Base-by-base conservation (phyloP, 2,113 vertebrate species). In the Calypte anna region DNA sequence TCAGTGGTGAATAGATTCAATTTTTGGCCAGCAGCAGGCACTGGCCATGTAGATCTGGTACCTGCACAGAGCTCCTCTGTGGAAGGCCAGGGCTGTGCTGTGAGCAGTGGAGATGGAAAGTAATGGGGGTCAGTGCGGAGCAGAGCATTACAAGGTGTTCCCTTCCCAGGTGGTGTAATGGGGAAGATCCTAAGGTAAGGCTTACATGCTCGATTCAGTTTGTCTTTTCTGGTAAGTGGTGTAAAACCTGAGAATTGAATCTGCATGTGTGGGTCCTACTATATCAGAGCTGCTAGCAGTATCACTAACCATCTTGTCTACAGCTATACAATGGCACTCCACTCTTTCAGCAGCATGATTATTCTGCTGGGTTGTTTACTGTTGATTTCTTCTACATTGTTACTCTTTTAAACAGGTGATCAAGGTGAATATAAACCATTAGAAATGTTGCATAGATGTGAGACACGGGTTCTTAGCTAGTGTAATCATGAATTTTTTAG, bases 121-220 rank as follows among this genome's bases (percentile, higher is more conserved):
- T 64, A 55, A 48, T 82, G 58, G 43, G 18, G 51, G 22, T 93
- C 91, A 82, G 30, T 55, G 51, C 61, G 94, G 89, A 93, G 57
- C 82, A 75, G 55, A 62, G 75, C 40, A 82, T 81, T 82, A 81
- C 74, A 91, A 40, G 4, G 13, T 2, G 0, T 85, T 94, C 78
- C n/a, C 12, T 48, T 53, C n/a, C 68, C 57, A 92, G 70, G 73
- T 81, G 62, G 50, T 81, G 28, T 61, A 85, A 63, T 50, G 57
- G 88, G 54, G 9, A 48, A 86, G 63, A 86, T 90, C 46, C 64
- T 92, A 94, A 96, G 94, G 88, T 67, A 86, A 91, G 24, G 17
- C 82, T 90, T 96, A 93, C 88, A 77, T 78, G 18, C 78, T 84
- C 91, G 40, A 86, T 95, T 84, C 61, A 75, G 19, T 93, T 93